Evolutionary conservation across 1,140 invertebrate species (phyloP), one percentile per base, ranked within the genome.

Genomic region (Phenacoccus solenopsis): DNA sequence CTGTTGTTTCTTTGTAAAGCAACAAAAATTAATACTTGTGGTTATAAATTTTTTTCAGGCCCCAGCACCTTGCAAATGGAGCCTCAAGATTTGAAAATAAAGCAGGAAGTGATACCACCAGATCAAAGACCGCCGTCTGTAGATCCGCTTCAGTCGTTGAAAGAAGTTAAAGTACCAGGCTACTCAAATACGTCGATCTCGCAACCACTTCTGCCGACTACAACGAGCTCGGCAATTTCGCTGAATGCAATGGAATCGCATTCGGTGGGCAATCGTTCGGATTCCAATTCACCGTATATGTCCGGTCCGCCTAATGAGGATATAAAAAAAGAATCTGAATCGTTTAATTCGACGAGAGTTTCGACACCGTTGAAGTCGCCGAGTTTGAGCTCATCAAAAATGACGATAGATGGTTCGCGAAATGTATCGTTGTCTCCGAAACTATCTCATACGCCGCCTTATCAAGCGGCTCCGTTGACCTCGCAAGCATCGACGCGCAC

Each of bases 151-250:
- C 88, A 90, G 74, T 89, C 87, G 73, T 77, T 90, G 1, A 89
- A 89, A 75, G 88, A 90, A 76, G 88, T 91, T 0, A 90, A 90
- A 81, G 88, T 90, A 2, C 88, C 88, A 35, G 89, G 89, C 13
- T 91, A 88, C 64, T 74, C 76, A 35, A 73, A 73, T 12, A 69
- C 75, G 16, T 75, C 75, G n/a, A 74, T 76, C 22, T 75, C 76
- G 21, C 77, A 78, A 61, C 76, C 76, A 21, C 72, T 76, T 56
- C 72, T 75, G 56, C 75, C 75, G 1, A 75, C 74, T 20, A 72
- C 75, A 9, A 74, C 68, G 27, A 71, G 70, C 20, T 72, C 74
- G 30, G 69, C 70, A 22, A 73, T 75, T 9, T 67, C 70, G 16
- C 61, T 71, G 35, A 70, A 68, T 57, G 56, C 69, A 35, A 69